These are phyloP conservation scores for Leuciscus waleckii DNA, from an alignment of 2,797 vertebrate genomes.

Conservation along the genomic window DNA sequence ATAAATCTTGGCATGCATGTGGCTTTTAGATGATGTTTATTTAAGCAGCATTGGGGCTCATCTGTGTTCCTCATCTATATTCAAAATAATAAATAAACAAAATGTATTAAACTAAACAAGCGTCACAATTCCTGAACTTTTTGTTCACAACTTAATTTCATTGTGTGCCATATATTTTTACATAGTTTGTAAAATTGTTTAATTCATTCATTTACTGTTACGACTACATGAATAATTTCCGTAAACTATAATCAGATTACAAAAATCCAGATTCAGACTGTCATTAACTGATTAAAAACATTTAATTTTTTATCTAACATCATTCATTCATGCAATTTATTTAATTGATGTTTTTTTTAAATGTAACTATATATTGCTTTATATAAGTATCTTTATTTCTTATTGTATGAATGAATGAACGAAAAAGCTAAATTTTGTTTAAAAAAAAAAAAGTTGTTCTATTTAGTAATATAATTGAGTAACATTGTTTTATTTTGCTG, in stretches of 20 bases:
- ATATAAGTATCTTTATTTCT: neutral
- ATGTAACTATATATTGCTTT: neutral
- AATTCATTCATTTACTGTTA: rapidly evolving
- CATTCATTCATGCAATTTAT: neutral
- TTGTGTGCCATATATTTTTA: neutral
- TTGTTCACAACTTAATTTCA: neutral
- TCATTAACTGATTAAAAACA: neutral
- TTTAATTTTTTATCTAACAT: too few relatives aligned
- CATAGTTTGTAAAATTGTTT: neutral
- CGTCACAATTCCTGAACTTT: neutral
- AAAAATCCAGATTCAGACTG: neutral
- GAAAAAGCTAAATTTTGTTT: neutral
- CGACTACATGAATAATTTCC: neutral
- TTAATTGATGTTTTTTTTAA: neutral
- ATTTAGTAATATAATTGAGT: neutral
- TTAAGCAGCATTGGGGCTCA: neutral
- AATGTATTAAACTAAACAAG: neutral
- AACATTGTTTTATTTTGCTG: neutral
- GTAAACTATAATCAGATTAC: neutral
- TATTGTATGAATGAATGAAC: neutral
- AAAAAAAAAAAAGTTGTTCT: neutral
- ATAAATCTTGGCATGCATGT: conserved; percentile 16
- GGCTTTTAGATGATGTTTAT: conserved; percentile 14
- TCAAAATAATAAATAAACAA: neutral
- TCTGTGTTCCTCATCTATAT: conserved; percentile 37